Evolutionary conservation across 2,113 vertebrate species (phyloP).

Genomic region (human (Homo sapiens)): DNA sequence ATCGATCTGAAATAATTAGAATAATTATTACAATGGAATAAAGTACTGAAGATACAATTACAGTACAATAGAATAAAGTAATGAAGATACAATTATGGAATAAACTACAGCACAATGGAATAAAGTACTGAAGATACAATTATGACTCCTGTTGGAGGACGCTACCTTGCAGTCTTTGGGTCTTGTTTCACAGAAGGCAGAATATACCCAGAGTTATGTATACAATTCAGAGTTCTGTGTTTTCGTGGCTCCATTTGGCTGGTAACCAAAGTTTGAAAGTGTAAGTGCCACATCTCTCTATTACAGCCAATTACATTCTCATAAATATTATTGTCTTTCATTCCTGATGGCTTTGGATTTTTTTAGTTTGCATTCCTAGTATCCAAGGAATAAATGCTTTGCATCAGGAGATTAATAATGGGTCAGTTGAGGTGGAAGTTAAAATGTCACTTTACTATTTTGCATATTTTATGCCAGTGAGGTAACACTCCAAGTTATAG

Average conservation of each 20-base stretch:
- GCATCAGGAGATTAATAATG: not conserved
- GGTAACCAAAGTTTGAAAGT: not conserved
- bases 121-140: not conserved
- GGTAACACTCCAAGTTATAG: not conserved
- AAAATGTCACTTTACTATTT: not conserved
- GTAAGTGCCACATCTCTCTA: not conserved
- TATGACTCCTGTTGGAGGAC: not conserved
- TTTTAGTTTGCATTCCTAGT: not conserved
- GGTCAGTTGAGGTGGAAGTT: not conserved
- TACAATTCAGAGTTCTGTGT: not conserved
- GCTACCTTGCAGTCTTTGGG: not conserved
- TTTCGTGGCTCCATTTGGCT: not conserved
- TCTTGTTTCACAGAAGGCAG: not conserved
- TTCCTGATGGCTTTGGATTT: not conserved
- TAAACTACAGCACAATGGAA: too few relatives aligned
- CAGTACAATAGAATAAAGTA: too few relatives aligned
- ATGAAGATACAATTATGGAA: not conserved
- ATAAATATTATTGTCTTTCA: not conserved
- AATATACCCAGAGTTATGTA: not conserved
- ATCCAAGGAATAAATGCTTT: not conserved
- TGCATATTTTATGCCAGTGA: not conserved
- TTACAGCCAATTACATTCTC: not conserved
- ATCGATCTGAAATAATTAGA: not conserved
- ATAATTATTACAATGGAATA: not conserved
- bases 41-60: not conserved